A percentile compares a stretch with the other conserved stretches of the same genome.
phyloP scores from a whole-genome alignment of 2,797 vertebrate species.

The Antrozous pallidus region DNA sequence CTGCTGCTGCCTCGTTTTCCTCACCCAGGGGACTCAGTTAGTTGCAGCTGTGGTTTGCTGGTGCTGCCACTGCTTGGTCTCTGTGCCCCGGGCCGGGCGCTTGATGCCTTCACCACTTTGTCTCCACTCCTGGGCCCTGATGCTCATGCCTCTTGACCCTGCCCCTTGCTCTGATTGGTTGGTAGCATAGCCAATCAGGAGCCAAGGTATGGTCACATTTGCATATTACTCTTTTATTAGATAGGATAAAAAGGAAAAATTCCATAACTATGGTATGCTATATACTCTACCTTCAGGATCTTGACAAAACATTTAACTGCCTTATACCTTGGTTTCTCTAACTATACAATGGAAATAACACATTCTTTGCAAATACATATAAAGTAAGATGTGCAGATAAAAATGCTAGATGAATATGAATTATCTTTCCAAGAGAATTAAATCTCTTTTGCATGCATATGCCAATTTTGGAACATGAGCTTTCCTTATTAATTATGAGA shows the following conservation, averaged over 20 bases:
- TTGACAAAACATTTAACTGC: background rate
- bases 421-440: conserved; percentile 2
- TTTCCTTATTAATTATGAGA: conserved; percentile 27
- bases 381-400: background rate
- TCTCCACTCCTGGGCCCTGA: too few relatives aligned
- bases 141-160: too few relatives aligned
- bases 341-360: background rate
- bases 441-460: background rate
- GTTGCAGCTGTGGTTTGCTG: too few relatives aligned
- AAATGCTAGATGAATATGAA: conserved; percentile 20
- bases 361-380: conserved; percentile 19
- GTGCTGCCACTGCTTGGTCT: too few relatives aligned
- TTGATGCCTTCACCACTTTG: too few relatives aligned
- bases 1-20: too few relatives aligned
- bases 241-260: background rate
- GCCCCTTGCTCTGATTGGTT: too few relatives aligned
- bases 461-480: background rate
- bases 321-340: background rate
- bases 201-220: too few relatives aligned
- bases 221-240: too few relatives aligned
- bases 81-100: too few relatives aligned
- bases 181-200: too few relatives aligned
- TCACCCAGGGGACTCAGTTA: too few relatives aligned
- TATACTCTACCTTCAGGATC: background rate
- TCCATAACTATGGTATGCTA: background rate